Conservation (phyloP, 2,797 vertebrate species). For the Salmo trutta region DNA sequence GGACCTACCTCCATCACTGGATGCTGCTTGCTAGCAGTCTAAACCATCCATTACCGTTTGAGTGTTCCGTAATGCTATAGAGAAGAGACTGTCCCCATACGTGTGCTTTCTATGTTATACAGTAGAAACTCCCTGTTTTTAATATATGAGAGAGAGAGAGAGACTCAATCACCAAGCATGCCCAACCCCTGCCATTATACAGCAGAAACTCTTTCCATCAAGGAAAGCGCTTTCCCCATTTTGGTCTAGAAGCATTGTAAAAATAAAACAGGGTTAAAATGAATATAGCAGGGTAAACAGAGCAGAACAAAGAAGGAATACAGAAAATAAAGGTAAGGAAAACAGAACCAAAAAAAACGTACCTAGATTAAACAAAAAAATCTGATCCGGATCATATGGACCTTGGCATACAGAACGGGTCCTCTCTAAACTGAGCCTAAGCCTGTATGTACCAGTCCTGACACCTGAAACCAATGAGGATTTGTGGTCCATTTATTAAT, state of each 20-base stretch:
- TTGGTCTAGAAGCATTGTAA: too few relatives aligned
- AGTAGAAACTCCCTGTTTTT: too few relatives aligned
- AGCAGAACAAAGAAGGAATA: too few relatives aligned
- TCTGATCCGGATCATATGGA: neutral
- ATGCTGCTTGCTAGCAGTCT: neutral
- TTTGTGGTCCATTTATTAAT: slow-evolving; percentile 29
- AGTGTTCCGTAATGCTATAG: neutral
- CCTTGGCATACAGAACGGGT: neutral
- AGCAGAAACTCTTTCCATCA: too few relatives aligned
- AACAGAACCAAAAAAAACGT: neutral
- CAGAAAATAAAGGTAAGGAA: too few relatives aligned
- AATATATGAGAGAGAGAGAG: too few relatives aligned
- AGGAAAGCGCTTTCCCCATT: too few relatives aligned
- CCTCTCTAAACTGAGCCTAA: neutral
- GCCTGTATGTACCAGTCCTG: neutral
- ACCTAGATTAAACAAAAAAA: neutral
- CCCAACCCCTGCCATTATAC: too few relatives aligned
- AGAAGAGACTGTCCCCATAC: neutral
- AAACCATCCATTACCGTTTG: neutral
- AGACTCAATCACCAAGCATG: too few relatives aligned
- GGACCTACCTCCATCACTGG: neutral
- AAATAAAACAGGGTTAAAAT: too few relatives aligned
- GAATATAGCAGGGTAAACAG: too few relatives aligned
- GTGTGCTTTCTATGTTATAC: too few relatives aligned
- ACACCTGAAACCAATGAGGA: slow-evolving; percentile 37